Percentiles rank a stretch among this genome's conserved stretches.
Conservation (phyloP, 2,113 vertebrate species). For the Apteryx mantelli region DNA sequence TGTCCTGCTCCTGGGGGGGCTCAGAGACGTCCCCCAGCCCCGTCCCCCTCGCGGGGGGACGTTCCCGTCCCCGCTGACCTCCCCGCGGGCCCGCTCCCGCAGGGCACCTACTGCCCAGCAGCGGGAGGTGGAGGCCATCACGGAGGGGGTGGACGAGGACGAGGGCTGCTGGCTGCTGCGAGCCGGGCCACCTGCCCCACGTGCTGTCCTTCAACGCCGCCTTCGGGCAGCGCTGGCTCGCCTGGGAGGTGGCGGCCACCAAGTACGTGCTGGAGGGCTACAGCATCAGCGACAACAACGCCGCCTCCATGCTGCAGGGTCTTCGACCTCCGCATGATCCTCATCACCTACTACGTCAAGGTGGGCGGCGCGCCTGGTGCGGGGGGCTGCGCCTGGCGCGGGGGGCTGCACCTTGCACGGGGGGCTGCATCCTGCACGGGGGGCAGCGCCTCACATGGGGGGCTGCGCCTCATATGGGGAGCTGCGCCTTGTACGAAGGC, state of each 20-base stretch:
- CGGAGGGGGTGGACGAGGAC: conserved; percentile 91
- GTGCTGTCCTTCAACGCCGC: conserved; percentile 91
- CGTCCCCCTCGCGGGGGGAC: too few species aligned
- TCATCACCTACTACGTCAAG: conserved; percentile 94
- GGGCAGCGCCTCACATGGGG: not conserved
- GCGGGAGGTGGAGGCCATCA: conserved; percentile 93
- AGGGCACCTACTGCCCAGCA: conserved; percentile 94
- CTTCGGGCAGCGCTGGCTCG: conserved; percentile 93
- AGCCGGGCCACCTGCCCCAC: conserved; percentile 89
- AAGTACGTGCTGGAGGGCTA: conserved; percentile 93
- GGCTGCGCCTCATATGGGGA: not conserved
- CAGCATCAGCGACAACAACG: conserved; percentile 93
- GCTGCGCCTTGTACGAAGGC: not conserved
- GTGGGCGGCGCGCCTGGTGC: conserved; percentile 15
- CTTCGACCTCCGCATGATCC: conserved; percentile 91
- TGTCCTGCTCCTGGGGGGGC: too few species aligned
- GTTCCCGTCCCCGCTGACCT: not conserved
- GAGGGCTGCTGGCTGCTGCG: conserved; percentile 94
- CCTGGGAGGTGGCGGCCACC: conserved; percentile 92
- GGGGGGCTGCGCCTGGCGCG: fast-evolving
- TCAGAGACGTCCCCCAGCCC: too few species aligned
- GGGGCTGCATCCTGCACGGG: not conserved
- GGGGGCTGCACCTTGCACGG: too few species aligned
- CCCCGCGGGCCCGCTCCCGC: not conserved
- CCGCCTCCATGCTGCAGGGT: conserved; percentile 92